A percentile compares a stretch with the other conserved stretches of the same genome.
phyloP scores from a whole-genome alignment of 2,888 invertebrate species.

The Volucella inanis region DNA sequence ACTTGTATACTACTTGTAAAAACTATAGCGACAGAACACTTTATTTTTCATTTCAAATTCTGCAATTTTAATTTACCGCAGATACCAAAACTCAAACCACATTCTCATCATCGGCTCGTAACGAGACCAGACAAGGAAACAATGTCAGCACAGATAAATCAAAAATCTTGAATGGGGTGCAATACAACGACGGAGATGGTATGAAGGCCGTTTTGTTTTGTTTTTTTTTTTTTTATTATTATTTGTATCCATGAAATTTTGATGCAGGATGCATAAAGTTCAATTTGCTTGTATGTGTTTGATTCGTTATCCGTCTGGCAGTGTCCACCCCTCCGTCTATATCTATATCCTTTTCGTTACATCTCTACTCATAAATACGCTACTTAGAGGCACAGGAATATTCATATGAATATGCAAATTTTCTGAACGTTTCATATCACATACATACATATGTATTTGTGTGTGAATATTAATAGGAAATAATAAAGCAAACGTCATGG shows the following conservation, averaged over 20 bases:
- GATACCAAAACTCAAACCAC: background rate
- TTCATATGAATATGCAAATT: slow-evolving; percentile 65
- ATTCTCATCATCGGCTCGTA: slow-evolving; percentile 10
- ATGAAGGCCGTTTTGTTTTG: slow-evolving; percentile 55
- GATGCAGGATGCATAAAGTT: slow-evolving; percentile 55
- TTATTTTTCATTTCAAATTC: slow-evolving; percentile 27
- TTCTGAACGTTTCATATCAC: slow-evolving; percentile 25
- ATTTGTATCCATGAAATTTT: background rate
- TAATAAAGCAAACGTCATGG: slow-evolving; percentile 69
- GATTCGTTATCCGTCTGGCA: slow-evolving; percentile 2
- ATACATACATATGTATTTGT: slow-evolving; percentile 47
- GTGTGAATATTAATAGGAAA: slow-evolving; percentile 70
- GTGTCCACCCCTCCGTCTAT: background rate
- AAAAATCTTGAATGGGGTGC: slow-evolving; percentile 61
- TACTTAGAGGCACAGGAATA: slow-evolving; percentile 34
- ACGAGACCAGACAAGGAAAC: slow-evolving; percentile 13
- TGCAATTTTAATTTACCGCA: slow-evolving; percentile 2
- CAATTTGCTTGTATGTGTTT: slow-evolving; percentile 37
- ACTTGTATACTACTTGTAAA: slow-evolving; percentile 1
- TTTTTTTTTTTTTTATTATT: slow-evolving; percentile 47
- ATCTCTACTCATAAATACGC: slow-evolving; percentile 42
- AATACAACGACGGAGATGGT: slow-evolving; percentile 50
- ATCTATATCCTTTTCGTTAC: slow-evolving; percentile 5
- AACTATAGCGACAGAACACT: background rate
- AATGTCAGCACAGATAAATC: slow-evolving; percentile 58